Base-by-base conservation (phyloP, 2,797 vertebrate genomes). In the Pangasius larnaudii region DNA sequence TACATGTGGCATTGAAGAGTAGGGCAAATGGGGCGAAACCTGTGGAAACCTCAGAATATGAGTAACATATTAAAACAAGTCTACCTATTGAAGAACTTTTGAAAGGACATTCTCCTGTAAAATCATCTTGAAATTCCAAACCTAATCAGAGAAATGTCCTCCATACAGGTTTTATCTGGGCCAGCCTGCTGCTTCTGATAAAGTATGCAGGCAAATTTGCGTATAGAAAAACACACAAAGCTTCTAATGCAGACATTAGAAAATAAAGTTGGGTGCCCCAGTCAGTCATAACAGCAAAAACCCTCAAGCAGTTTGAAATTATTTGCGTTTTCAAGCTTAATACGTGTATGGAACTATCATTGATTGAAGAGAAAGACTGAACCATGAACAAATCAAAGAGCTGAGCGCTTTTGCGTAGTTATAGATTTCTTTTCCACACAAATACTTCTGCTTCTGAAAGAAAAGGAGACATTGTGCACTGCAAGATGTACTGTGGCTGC, bases 381-480 rank as follows among this genome's bases (percentile, higher is more conserved):
- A 84, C 42, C 9, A 53, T 67, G n/a, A 51, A 33, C 16, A 67
- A 67, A 11, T 49, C 81, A 67, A 67, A 51, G 61, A 67, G n/a
- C 42, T 83, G 59, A 65, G 39, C 27, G 30, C 39, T 67, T 84
- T 84, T 84, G 63, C 18, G 10, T 27, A 24, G 42, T 51, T 84
- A 84, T 84, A 51, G 61, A 67, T 51, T 84, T 67, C 13, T 79
- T 58, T 79, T 86, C 75, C 63, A 56, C 30, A 69, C 75, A 79
- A 80, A 65, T 49, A 56, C 46, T 51, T 49, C 19, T 33, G 36
- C 71, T 24, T 61, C 53, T n/a, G 30, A 78, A 96, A 95, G 89
- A 94, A 89, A 90, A 93, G 93, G 93, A 96, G 95, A 95, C 91
- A 90, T 61, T 89, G 81, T 85, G 0, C 74, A 88, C 93, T 94